These are phyloP conservation scores for Carabus problematicus DNA, from an alignment of 2,888 invertebrate species.

Conservation along the genomic window DNA sequence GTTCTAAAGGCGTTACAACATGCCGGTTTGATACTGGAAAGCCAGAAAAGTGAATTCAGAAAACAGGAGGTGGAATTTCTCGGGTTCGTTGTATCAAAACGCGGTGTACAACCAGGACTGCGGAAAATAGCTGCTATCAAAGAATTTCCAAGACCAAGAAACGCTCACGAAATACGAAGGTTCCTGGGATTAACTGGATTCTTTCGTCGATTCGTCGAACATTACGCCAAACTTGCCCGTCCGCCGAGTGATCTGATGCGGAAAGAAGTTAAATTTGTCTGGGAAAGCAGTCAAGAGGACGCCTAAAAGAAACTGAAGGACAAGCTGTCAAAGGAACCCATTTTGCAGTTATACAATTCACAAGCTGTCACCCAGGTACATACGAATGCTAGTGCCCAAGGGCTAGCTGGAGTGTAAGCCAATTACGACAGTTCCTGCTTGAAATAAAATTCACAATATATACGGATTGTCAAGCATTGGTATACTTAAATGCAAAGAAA, in stretches of 20 bases:
- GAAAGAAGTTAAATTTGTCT: background rate
- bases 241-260: background rate
- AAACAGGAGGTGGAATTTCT: conserved; percentile 47
- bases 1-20: conserved; percentile 47
- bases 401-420: conserved; percentile 35
- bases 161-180: conserved; percentile 45
- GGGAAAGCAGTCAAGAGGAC: too few relatives aligned
- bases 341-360: conserved; percentile 44
- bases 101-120: conserved; percentile 46
- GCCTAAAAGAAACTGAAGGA: too few relatives aligned
- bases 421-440: conserved; percentile 47
- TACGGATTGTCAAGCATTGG: conserved; percentile 50
- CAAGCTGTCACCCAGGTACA: conserved; percentile 44
- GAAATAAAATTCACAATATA: conserved; percentile 48
- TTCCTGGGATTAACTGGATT: conserved; percentile 47
- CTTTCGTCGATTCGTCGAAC: background rate
- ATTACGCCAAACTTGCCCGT: background rate
- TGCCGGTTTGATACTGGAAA: conserved; percentile 51
- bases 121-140: conserved; percentile 44
- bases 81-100: conserved; percentile 47
- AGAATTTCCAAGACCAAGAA: conserved; percentile 45
- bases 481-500: conserved; percentile 47
- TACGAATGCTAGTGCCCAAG: conserved; percentile 45
- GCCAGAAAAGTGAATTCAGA: conserved; percentile 51
- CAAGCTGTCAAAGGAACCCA: conserved; percentile 34